These are phyloP conservation scores for Liasis olivaceus DNA, from an alignment of 2,797 vertebrate genomes.

Conservation along the genomic window DNA sequence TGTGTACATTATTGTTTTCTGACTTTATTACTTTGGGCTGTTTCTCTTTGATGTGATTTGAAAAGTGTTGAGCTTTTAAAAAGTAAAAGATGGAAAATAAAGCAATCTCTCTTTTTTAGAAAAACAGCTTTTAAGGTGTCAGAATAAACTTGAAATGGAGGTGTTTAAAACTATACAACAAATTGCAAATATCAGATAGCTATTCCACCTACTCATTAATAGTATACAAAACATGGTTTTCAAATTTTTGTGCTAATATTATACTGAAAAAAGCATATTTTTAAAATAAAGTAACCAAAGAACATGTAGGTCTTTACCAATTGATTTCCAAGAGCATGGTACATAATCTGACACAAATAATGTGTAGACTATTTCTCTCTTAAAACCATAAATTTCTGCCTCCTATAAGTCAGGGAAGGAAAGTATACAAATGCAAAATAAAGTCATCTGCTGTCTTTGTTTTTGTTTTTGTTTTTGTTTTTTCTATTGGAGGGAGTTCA, in stretches of 20 bases:
- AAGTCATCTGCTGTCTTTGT: neutral
- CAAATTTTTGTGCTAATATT: slow-evolving; percentile 1
- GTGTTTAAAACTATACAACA: slow-evolving; percentile 13
- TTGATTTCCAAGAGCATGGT: neutral
- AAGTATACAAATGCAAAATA: neutral
- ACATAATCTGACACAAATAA: neutral
- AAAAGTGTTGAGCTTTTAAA: neutral
- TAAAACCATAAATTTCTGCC: neutral
- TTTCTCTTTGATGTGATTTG: neutral
- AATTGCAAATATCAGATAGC: neutral
- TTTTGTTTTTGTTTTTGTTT: neutral
- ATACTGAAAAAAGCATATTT: neutral
- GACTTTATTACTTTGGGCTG: neutral
- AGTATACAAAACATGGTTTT: neutral
- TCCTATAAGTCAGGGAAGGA: neutral
- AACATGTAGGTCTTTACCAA: neutral
- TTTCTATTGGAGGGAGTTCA: neutral
- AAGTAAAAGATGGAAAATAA: neutral
- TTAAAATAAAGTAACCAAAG: neutral
- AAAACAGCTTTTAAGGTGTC: neutral
- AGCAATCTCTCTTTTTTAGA: neutral
- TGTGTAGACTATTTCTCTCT: fast-evolving
- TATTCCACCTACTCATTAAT: neutral
- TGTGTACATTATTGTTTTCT: neutral
- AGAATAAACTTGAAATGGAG: neutral